Conservation (phyloP, 2,113 vertebrate genomes). For the Carassius carassius region DNA sequence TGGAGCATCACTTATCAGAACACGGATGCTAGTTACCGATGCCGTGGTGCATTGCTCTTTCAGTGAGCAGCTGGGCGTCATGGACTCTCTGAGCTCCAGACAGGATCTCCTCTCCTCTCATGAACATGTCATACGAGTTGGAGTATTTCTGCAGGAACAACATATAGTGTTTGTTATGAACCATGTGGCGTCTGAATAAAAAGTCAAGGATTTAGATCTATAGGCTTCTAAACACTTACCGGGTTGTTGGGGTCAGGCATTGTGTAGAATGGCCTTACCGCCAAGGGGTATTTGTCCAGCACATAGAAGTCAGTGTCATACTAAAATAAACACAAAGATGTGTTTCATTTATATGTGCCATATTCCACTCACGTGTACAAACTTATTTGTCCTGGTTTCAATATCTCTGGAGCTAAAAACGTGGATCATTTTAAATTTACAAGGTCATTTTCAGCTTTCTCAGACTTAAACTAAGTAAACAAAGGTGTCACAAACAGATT, state of each 20-base stretch:
- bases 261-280: slow-evolving; percentile 97
- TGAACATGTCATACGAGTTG: slow-evolving; percentile 99
- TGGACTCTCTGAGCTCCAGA: slow-evolving; percentile 98
- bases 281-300: slow-evolving; percentile 97
- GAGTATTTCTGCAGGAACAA: slow-evolving; percentile 86
- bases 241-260: slow-evolving; percentile 93
- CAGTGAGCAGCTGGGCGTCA: slow-evolving; percentile 90
- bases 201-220: not conserved
- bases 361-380: not conserved
- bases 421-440: not conserved
- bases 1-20: not conserved
- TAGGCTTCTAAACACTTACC: slow-evolving; percentile 76
- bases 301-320: slow-evolving; percentile 99
- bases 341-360: not conserved
- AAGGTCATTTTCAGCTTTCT: not conserved
- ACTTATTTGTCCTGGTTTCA: not conserved
- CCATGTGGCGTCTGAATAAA: not conserved
- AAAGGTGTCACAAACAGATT: not conserved
- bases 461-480: not conserved
- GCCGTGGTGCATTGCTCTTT: slow-evolving; percentile 88
- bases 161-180: not conserved
- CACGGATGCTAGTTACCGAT: slow-evolving; percentile 79
- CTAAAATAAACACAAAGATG: slow-evolving; percentile 66
- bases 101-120: slow-evolving; percentile 98
- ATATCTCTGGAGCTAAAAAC: not conserved